Conservation (phyloP, 2,113 vertebrate species). For the Chinchilla lanigera region DNA sequence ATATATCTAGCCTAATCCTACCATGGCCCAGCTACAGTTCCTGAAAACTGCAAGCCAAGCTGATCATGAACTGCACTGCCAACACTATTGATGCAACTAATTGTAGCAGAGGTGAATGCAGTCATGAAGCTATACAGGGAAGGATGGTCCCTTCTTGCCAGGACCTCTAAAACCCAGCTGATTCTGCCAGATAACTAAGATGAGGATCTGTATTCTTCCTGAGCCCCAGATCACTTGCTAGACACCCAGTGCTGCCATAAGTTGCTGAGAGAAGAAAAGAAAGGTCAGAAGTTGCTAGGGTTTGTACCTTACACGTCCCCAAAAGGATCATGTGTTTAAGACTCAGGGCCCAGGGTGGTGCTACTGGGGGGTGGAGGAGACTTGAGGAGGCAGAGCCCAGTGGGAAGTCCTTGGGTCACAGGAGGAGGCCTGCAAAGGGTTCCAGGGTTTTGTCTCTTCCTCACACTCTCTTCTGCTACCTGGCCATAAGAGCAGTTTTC, state of each 20-base stretch:
- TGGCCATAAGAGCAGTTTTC: background rate
- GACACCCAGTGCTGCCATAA: background rate
- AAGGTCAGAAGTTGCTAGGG: background rate
- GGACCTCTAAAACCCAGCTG: background rate
- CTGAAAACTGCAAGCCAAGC: conserved; percentile 36
- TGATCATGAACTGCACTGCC: background rate
- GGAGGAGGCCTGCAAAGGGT: background rate
- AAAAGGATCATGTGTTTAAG: background rate
- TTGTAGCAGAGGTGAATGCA: background rate
- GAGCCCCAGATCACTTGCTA: background rate
- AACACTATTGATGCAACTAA: background rate
- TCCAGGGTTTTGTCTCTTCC: background rate
- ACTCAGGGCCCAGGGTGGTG: background rate
- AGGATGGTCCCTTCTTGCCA: background rate
- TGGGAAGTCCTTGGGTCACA: background rate
- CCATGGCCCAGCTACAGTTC: background rate
- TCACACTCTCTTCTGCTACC: background rate
- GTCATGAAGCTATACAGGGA: background rate
- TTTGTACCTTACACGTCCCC: background rate
- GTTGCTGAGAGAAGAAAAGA: background rate
- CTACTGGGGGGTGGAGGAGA: background rate
- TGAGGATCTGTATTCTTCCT: background rate
- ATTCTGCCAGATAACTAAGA: background rate
- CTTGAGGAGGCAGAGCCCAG: background rate
- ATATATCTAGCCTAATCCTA: background rate